phyloP scores from a whole-genome alignment of 2,113 vertebrate species.

The Emydura subglobosa region DNA sequence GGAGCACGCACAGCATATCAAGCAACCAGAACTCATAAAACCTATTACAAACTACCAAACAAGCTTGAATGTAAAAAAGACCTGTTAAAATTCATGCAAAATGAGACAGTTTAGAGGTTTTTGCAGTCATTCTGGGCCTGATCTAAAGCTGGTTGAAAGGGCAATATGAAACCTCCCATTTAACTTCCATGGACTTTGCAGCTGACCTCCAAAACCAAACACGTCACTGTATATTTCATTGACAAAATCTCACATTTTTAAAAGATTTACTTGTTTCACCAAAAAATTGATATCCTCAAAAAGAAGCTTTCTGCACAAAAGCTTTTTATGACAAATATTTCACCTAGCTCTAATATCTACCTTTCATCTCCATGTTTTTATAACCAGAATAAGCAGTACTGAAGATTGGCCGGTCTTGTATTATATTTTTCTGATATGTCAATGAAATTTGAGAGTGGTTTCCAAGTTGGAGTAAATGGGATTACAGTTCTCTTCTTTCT shows the following conservation, averaged over 20 bases:
- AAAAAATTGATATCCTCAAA: neutral
- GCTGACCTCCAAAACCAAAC: neutral
- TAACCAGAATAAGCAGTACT: neutral
- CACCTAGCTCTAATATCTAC: neutral
- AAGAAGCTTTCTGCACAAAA: neutral
- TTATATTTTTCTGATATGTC: slow-evolving; percentile 5
- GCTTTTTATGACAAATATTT: neutral
- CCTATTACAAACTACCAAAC: neutral
- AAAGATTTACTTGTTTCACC: neutral
- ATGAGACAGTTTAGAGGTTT: neutral
- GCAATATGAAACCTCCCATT: too few species aligned
- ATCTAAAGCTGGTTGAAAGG: too few species aligned
- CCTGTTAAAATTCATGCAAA: neutral
- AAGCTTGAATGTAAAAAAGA: neutral
- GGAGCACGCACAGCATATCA: neutral
- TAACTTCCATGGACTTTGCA: neutral
- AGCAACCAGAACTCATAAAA: neutral
- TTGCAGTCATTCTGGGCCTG: neutral
- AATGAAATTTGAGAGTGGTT: slow-evolving; percentile 13
- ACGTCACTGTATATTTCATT: neutral
- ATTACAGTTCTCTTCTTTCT: neutral
- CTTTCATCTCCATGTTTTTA: neutral
- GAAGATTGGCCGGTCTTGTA: neutral
- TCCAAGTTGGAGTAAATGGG: slow-evolving; percentile 1
- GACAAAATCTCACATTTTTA: neutral